Evolutionary conservation across 2,888 invertebrate species (phyloP).

Genomic region (Eupeodes luniger): DNA sequence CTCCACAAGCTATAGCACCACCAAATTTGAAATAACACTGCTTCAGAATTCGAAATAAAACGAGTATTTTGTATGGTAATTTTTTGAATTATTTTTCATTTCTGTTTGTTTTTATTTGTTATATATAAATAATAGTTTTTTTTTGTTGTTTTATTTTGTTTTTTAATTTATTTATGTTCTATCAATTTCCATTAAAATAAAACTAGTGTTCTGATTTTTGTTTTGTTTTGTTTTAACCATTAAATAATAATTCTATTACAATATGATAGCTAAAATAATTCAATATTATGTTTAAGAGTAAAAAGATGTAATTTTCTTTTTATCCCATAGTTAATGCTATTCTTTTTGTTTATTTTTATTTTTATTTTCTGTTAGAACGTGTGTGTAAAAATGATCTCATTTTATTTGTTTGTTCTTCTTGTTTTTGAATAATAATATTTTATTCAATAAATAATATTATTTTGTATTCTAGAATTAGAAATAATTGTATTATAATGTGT

Average conservation of each 20-base stretch:
- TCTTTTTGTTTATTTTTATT: too few species aligned
- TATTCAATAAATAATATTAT: slow-evolving; percentile 45
- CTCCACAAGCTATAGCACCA: too few species aligned
- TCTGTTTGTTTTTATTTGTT: slow-evolving; percentile 68
- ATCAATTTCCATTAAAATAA: slow-evolving; percentile 76
- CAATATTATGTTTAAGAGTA: slow-evolving; percentile 57
- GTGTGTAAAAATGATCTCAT: slow-evolving; percentile 66
- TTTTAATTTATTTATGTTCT: slow-evolving; percentile 73
- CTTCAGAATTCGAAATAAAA: neutral
- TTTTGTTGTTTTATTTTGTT: too few species aligned
- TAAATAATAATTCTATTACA: slow-evolving; percentile 59
- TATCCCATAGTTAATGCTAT: slow-evolving; percentile 57
- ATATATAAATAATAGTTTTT: slow-evolving; percentile 75
- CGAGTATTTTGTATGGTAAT: slow-evolving; percentile 17
- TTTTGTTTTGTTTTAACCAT: slow-evolving; percentile 68
- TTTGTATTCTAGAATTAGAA: slow-evolving; percentile 39
- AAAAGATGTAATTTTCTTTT: slow-evolving; percentile 54
- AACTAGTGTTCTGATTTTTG: slow-evolving; percentile 53
- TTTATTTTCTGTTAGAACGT: slow-evolving; percentile 56
- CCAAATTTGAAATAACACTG: too few species aligned
- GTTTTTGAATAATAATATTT: slow-evolving; percentile 29
- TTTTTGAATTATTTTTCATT: slow-evolving; percentile 50
- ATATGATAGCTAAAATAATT: slow-evolving; percentile 54
- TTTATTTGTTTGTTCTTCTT: slow-evolving; percentile 12
- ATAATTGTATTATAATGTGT: slow-evolving; percentile 59